A percentile compares a stretch with the other conserved stretches of the same genome.
Evolutionary conservation across 2,888 invertebrate species (phyloP).

Genomic region (Trissolcus brochymenae): DNA sequence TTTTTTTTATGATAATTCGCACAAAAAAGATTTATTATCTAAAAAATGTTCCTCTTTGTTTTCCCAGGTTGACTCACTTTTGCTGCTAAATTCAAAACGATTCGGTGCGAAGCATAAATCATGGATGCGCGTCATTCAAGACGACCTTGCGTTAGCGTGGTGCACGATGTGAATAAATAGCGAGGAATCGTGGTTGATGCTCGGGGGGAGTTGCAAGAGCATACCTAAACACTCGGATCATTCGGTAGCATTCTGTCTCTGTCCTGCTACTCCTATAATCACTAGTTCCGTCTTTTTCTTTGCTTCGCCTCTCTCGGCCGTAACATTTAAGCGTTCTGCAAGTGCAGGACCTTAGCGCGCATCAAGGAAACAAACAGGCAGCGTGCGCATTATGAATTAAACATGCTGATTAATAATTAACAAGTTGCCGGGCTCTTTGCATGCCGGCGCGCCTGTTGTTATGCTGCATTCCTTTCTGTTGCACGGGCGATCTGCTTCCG

Average conservation of each 20-base stretch:
- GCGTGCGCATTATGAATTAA: constrained; percentile 75
- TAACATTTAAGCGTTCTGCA: constrained; percentile 65
- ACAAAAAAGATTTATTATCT: no score
- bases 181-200: constrained; percentile 56
- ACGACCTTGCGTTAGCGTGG: constrained; percentile 65
- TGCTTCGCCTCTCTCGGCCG: constrained; percentile 36
- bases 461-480: constrained; percentile 36
- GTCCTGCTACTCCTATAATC: not conserved
- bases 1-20: no score
- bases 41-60: not conserved
- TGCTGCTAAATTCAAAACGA: not conserved
- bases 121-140: constrained; percentile 53
- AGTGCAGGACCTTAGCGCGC: constrained; percentile 71
- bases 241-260: constrained; percentile 14
- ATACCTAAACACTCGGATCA: constrained; percentile 54
- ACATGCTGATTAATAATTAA: constrained; percentile 77
- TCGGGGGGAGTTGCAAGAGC: constrained; percentile 52
- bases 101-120: constrained; percentile 29
- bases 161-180: constrained; percentile 64
- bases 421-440: constrained; percentile 70
- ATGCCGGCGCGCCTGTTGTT: constrained; percentile 57
- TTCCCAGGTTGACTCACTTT: not conserved
- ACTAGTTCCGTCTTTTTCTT: not conserved
- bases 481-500: constrained; percentile 36
- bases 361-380: constrained; percentile 76